These are phyloP conservation scores for Teleogryllus oceanicus DNA, from an alignment of 2,888 invertebrate genomes.

Conservation along the genomic window DNA sequence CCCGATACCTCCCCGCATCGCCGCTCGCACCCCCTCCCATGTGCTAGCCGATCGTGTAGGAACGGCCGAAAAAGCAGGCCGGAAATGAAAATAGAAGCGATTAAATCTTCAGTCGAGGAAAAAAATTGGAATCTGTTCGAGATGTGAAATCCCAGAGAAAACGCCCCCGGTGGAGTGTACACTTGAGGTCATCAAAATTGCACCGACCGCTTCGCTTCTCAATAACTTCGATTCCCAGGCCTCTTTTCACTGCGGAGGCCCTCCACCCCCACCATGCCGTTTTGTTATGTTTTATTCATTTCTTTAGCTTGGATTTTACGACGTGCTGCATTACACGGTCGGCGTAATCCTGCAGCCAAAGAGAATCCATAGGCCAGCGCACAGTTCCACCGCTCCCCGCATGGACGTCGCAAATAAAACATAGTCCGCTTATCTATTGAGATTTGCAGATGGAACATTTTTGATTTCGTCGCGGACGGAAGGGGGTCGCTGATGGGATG, in stretches of 20 bases:
- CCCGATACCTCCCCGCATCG: neutral
- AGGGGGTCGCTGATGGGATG: no score
- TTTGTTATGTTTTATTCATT: conserved; percentile 9
- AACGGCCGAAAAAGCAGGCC: neutral
- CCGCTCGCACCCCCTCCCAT: neutral
- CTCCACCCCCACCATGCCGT: neutral
- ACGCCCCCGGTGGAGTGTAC: neutral
- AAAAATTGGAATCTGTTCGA: neutral
- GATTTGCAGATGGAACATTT: no score
- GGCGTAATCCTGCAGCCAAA: no score
- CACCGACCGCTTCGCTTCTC: neutral
- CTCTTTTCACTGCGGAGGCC: neutral
- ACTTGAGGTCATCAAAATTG: conserved; percentile 9
- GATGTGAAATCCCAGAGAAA: neutral
- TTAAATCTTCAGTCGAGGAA: neutral
- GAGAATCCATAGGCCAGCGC: no score
- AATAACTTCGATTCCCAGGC: neutral
- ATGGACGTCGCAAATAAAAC: no score
- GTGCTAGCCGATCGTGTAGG: neutral
- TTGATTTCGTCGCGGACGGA: no score
- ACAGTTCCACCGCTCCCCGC: no score
- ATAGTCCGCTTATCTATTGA: no score
- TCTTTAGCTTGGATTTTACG: conserved; percentile 9
- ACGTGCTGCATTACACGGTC: neutral
- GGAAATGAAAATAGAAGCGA: neutral